Percentiles rank a stretch among this genome's conserved stretches.
These are phyloP conservation scores for Setophaga petechia DNA, from an alignment of 2,113 vertebrate species.

Conservation along the genomic window DNA sequence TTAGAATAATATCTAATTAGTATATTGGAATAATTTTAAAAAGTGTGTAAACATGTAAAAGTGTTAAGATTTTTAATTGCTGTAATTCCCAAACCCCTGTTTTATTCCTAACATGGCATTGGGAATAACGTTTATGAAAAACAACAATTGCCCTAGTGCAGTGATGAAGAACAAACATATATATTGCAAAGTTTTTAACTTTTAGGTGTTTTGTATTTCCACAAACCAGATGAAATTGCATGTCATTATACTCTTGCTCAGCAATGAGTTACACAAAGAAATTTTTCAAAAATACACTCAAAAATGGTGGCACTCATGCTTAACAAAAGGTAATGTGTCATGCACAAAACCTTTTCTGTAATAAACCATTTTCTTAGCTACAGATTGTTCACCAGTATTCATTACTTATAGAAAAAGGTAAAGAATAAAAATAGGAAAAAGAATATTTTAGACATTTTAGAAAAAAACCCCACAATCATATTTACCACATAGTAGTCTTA, in stretches of 20 bases:
- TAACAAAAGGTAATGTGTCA: background rate
- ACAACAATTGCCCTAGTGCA: background rate
- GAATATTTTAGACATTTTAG: background rate
- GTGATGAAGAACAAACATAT: background rate
- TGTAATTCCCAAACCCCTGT: background rate
- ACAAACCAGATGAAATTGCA: background rate
- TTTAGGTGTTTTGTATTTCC: background rate
- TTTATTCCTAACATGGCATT: background rate
- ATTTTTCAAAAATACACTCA: background rate
- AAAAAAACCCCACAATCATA: accelerated
- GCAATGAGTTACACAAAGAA: background rate
- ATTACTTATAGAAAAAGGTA: background rate
- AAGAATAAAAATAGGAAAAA: background rate
- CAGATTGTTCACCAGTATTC: background rate
- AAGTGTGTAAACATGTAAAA: background rate
- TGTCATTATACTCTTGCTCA: background rate
- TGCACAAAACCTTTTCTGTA: background rate
- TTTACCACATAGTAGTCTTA: background rate
- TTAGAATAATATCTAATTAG: background rate
- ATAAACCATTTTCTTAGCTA: background rate
- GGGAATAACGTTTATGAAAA: background rate
- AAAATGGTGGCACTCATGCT: background rate
- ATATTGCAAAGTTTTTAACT: background rate
- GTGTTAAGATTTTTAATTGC: background rate
- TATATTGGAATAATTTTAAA: background rate